Base-by-base conservation (phyloP, 2,888 invertebrate species). In the Leuctra nigra region DNA sequence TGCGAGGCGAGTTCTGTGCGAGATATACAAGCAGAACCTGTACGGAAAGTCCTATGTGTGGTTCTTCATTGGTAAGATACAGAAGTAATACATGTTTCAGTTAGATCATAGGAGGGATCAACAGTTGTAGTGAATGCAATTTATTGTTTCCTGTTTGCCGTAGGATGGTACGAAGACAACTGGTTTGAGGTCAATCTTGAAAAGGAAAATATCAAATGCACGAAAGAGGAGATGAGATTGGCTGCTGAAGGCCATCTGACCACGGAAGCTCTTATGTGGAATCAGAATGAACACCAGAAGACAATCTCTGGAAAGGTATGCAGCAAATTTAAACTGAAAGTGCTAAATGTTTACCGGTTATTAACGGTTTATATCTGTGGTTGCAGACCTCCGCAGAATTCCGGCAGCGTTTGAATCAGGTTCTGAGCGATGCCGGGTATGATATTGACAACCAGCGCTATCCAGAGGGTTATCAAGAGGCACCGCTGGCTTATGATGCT, bases 221-320 rank as follows among this genome's bases (percentile, higher is more conserved):
- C 94, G 0, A 82, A 82, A 58, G 91, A 94, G 63, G 84, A 99
- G 73, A 95, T 99, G 93, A 78, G 87, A 44, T 81, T 83, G 64
- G 97, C 97, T 0, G 93, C 98, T 1, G 95, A 97, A 72, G 97
- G 97, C 1, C 99, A 99, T 72, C 80, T 99, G 56, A 98, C 99
- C 38, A 99, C 99, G 0, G 99, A 99, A 72, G 97, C 97, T 20
- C 82, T 99, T 44, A 97, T 98, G 92, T 91, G 97, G 86, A 97
- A 98, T 74, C 93, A 94, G 70, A 95, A 96, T 73, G 50, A 50
- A 29, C 87, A 91, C 70, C 87, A 91, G 72, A 86, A 87, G 62
- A 97, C 97, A 56, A 88, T 94, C 66, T 96, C 97, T 38, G 94
- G 94, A 63, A 93, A 95, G 93, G 80, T 80, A 64, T 66, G 63